Evolutionary conservation across 2,113 vertebrate genomes (phyloP).

Genomic region (Cyphomyrus plagiostoma): DNA sequence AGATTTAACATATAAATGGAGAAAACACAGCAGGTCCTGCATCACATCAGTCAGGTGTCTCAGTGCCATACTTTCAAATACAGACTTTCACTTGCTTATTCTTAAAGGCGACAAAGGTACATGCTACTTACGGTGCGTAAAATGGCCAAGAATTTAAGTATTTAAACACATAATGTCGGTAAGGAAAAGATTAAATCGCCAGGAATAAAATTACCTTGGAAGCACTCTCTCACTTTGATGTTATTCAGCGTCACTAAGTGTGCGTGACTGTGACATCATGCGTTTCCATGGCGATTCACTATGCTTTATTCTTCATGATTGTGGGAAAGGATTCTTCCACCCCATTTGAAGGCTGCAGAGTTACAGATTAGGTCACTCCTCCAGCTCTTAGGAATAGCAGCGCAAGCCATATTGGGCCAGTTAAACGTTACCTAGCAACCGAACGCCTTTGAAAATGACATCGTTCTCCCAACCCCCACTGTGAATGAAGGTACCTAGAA

Average conservation of each 20-base stretch:
- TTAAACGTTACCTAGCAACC: conserved; percentile 1
- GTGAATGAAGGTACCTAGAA: conserved; percentile 2
- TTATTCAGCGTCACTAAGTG: background rate
- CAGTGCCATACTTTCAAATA: background rate
- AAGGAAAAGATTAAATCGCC: background rate
- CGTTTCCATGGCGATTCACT: background rate
- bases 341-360: background rate
- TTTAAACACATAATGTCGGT: background rate
- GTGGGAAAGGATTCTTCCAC: background rate
- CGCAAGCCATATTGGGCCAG: background rate
- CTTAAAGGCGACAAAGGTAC: background rate
- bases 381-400: background rate
- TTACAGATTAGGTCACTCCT: background rate
- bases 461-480: background rate
- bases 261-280: background rate
- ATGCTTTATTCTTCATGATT: background rate
- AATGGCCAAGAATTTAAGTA: background rate
- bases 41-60: background rate
- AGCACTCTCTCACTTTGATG: background rate
- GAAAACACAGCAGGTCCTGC: background rate
- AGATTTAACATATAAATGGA: background rate
- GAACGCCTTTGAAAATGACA: conserved; percentile 1
- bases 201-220: background rate
- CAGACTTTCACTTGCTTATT: background rate
- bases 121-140: background rate